phyloP scores from a whole-genome alignment of 1,140 invertebrate species.

The Marisa cornuarietis region DNA sequence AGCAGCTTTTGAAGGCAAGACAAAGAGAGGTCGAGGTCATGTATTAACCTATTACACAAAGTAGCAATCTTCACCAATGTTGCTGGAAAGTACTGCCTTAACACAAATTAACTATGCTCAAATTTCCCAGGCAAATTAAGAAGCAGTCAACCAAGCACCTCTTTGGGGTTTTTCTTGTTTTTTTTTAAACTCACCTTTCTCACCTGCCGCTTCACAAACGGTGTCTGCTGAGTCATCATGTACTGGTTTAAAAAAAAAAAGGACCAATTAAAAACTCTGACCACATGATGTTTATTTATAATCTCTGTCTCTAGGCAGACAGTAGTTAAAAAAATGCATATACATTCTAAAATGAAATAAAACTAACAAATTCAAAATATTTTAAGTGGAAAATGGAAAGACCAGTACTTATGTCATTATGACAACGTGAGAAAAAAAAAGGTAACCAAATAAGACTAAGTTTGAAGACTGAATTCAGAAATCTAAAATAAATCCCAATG shows the following conservation, averaged over 20 bases:
- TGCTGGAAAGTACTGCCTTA: not conserved
- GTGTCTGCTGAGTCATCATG: conserved; percentile 84
- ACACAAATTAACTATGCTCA: not conserved
- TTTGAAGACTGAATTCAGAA: not conserved
- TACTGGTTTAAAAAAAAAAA: conserved; percentile 69
- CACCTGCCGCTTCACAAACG: conserved; percentile 70
- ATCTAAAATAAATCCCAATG: too few species aligned
- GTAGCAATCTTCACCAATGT: not conserved
- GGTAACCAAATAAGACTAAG: not conserved
- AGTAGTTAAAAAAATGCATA: too few species aligned
- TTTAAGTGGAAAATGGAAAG: too few species aligned
- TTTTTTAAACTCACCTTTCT: conserved; percentile 55
- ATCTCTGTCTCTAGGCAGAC: too few species aligned
- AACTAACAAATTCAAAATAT: too few species aligned
- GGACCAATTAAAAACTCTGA: not conserved
- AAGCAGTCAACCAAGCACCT: too few species aligned
- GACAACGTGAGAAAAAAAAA: not conserved
- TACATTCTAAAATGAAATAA: too few species aligned
- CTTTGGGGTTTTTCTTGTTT: too few species aligned
- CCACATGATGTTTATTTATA: not conserved
- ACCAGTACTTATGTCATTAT: not conserved
- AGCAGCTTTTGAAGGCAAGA: conserved; percentile 73
- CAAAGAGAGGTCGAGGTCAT: not conserved
- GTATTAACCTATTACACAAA: too few species aligned
- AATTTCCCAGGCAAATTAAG: not conserved